These are phyloP conservation scores for Trissolcus basalis DNA, from an alignment of 1,140 invertebrate species.

Conservation along the genomic window DNA sequence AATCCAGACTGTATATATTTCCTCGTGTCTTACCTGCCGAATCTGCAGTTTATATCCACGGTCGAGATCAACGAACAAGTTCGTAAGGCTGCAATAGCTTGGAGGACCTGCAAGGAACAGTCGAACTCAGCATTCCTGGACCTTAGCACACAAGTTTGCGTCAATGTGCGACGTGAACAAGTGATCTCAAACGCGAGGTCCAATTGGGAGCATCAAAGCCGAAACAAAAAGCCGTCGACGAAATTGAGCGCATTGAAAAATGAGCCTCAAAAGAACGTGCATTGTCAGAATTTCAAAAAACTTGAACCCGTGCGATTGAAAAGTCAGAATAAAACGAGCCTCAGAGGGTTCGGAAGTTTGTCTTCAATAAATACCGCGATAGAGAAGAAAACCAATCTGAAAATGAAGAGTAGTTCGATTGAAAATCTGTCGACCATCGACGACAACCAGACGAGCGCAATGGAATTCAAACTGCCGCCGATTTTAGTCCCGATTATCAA, in stretches of 20 bases:
- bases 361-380: slow-evolving; percentile 68
- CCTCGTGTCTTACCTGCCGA: slow-evolving; percentile 85
- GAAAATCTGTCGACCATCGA: slow-evolving; percentile 63
- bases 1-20: slow-evolving; percentile 86
- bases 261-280: slow-evolving; percentile 58
- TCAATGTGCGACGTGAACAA: slow-evolving; percentile 83
- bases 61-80: slow-evolving; percentile 87
- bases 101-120: slow-evolving; percentile 84
- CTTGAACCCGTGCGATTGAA: slow-evolving; percentile 61
- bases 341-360: slow-evolving; percentile 65
- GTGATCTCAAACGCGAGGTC: slow-evolving; percentile 88
- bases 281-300: slow-evolving; percentile 65
- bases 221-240: slow-evolving; percentile 76
- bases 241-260: slow-evolving; percentile 56
- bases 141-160: slow-evolving; percentile 81
- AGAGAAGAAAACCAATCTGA: slow-evolving; percentile 64
- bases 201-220: slow-evolving; percentile 86
- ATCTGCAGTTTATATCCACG: slow-evolving; percentile 81
- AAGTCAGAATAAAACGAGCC: slow-evolving; percentile 57
- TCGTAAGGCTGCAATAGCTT: slow-evolving; percentile 83
- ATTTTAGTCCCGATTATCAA: slow-evolving; percentile 81
- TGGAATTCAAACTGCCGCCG: slow-evolving; percentile 79
- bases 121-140: slow-evolving; percentile 82
- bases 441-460: slow-evolving; percentile 62
- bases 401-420: slow-evolving; percentile 65